Base-by-base conservation (phyloP, 2,113 vertebrate genomes). In the Neopipo cinnamomea region DNA sequence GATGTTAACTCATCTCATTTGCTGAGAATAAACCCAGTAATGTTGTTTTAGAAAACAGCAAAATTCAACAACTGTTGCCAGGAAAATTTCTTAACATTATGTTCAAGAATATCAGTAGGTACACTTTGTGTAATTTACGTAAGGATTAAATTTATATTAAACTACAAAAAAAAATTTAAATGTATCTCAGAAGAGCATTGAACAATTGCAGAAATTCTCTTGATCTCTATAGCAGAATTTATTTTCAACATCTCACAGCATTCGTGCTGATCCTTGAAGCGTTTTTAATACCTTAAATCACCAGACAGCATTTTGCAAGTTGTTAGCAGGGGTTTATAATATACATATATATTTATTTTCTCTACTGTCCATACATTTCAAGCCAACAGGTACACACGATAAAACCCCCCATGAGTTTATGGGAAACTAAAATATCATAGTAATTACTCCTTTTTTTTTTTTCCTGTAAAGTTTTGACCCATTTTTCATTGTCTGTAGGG, bases 101-200 rank as follows among this genome's bases (percentile, higher is more conserved):
- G 7, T 85, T 62, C 74, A 42, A 96, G 47, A 84, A 91, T 94
- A 95, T 59, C 37, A 67, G 14, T n/a, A 61, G 39, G 35, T 67
- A 19, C 5, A 59, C 47, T 58, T 59, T 31, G 47, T 80, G 50
- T 35, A 65, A 50, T 16, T 85, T 93, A 61, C n/a, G 92, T 52
- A 86, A 31, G 77, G 66, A 84, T 85, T 75, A 77, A 84, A 96
- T 87, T 70, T n/a, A 75, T 83, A 94, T 52, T 25, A 27, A 89
- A 52, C 9, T 27, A 59, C 44, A 35, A n/a, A 25, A 50, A 42
- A 63, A 49, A 27, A 25, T 33, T 33, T 27, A 91, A 96, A 52
- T 31, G 14, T 17, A 80, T 59, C 63, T 84, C 71, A 67, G 73
- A 79, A 28, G 30, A 67, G 19, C n/a, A 71, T 14, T 56, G 35